Conservation (phyloP, 2,113 vertebrate species). For the Dasyurus viverrinus region DNA sequence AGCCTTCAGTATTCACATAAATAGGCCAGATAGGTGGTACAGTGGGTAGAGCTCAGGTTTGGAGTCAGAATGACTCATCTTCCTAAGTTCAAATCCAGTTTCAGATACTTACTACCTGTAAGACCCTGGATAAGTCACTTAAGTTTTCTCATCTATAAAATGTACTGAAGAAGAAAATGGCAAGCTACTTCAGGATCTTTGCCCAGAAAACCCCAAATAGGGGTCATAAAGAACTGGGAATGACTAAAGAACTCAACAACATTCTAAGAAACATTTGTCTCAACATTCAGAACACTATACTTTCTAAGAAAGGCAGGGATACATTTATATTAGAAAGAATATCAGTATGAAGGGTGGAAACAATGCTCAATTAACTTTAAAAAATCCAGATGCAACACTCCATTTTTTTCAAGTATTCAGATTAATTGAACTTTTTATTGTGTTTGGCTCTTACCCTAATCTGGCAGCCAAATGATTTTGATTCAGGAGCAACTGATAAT, state of each 20-base stretch:
- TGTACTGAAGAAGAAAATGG: no score
- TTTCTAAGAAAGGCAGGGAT: background rate
- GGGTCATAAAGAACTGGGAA: background rate
- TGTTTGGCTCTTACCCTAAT: background rate
- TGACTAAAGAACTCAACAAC: background rate
- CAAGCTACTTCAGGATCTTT: no score
- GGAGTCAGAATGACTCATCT: no score
- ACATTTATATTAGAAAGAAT: background rate
- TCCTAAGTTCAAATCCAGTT: no score
- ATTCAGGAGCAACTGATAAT: background rate
- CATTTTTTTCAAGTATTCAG: background rate
- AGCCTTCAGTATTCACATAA: background rate
- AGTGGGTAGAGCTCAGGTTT: no score
- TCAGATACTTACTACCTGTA: no score
- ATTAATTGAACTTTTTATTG: background rate
- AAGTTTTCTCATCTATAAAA: no score
- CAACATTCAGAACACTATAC: background rate
- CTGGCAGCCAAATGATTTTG: background rate
- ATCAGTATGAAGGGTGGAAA: background rate
- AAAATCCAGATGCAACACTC: background rate
- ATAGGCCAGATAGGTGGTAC: background rate
- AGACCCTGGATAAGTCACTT: no score
- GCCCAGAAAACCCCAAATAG: no score
- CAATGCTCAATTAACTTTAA: background rate
- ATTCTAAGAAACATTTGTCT: background rate